Conservation (phyloP, 2,113 vertebrate genomes). For the Notarius quadriscutis region DNA sequence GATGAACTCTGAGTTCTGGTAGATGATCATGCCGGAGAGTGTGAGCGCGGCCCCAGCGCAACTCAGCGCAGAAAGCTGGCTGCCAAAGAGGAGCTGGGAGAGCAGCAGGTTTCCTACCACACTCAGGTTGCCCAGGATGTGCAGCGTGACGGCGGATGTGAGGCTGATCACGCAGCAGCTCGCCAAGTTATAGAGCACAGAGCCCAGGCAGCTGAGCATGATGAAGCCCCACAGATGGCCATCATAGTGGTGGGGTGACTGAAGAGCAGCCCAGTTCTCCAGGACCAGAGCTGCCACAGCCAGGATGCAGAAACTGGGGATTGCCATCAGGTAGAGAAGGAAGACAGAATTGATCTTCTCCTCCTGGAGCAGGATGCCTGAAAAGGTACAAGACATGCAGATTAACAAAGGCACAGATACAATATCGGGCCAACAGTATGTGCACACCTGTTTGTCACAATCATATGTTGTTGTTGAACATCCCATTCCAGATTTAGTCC, state of each 20-base stretch:
- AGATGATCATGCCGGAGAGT: constrained; percentile 87
- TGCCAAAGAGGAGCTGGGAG: constrained; percentile 87
- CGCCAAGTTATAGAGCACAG: constrained; percentile 94
- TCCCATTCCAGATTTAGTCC: background rate
- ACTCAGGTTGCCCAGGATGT: constrained; percentile 91
- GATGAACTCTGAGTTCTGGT: constrained; percentile 87
- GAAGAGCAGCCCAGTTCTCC: constrained; percentile 81
- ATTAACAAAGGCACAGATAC: background rate
- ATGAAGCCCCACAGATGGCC: constrained; percentile 85
- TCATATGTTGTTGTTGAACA: background rate
- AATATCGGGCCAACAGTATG: no score
- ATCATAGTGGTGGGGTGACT: constrained; percentile 74
- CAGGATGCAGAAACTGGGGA: constrained; percentile 94
- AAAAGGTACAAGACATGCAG: background rate
- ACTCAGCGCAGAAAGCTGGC: constrained; percentile 82
- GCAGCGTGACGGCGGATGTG: constrained; percentile 94
- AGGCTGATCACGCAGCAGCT: constrained; percentile 91
- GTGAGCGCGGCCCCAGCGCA: constrained; percentile 85
- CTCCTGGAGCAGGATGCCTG: constrained; percentile 91
- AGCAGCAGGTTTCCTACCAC: constrained; percentile 91
- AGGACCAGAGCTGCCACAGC: constrained; percentile 80
- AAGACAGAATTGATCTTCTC: constrained; percentile 86
- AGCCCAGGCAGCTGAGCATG: constrained; percentile 91
- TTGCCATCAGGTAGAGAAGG: constrained; percentile 90
- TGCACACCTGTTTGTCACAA: background rate